phyloP scores from a whole-genome alignment of 1,140 invertebrate species.

The Drosophila parabipectinata region DNA sequence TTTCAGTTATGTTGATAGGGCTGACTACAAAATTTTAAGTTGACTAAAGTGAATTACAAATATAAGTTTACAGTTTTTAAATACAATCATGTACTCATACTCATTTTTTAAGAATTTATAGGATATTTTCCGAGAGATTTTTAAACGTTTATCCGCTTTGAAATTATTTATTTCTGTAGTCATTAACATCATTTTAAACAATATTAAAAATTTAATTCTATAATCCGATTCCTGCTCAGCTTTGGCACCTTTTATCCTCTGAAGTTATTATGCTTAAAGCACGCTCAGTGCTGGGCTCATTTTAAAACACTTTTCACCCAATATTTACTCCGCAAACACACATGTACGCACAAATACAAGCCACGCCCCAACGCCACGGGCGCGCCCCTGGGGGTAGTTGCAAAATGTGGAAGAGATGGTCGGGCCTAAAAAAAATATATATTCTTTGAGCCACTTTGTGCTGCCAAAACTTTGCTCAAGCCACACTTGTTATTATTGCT shows the following conservation, averaged over 20 bases:
- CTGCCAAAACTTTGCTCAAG: slow-evolving; percentile 48
- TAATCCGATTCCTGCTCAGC: background rate
- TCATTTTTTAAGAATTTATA: too few species aligned
- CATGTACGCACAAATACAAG: slow-evolving; percentile 13
- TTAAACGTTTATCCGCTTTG: too few species aligned
- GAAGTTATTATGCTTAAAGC: slow-evolving; percentile 31
- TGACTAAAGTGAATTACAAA: too few species aligned
- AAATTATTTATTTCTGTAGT: background rate
- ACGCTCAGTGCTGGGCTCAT: slow-evolving; percentile 9
- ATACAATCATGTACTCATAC: too few species aligned
- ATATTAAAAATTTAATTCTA: background rate
- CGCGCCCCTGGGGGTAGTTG: slow-evolving; percentile 19
- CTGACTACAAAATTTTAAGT: too few species aligned
- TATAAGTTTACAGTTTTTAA: too few species aligned
- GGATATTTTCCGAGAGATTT: too few species aligned
- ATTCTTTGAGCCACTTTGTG: slow-evolving; percentile 40
- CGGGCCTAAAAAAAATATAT: slow-evolving; percentile 51
- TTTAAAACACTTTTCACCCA: slow-evolving; percentile 47
- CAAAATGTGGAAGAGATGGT: slow-evolving; percentile 12
- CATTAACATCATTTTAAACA: background rate
- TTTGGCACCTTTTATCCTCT: background rate
- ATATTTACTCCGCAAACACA: slow-evolving; percentile 14
- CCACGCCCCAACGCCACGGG: background rate
- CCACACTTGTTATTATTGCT: slow-evolving; percentile 70
- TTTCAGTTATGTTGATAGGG: too few species aligned